Conservation (phyloP, 2,113 vertebrate genomes). For the Trogon surrucura region DNA sequence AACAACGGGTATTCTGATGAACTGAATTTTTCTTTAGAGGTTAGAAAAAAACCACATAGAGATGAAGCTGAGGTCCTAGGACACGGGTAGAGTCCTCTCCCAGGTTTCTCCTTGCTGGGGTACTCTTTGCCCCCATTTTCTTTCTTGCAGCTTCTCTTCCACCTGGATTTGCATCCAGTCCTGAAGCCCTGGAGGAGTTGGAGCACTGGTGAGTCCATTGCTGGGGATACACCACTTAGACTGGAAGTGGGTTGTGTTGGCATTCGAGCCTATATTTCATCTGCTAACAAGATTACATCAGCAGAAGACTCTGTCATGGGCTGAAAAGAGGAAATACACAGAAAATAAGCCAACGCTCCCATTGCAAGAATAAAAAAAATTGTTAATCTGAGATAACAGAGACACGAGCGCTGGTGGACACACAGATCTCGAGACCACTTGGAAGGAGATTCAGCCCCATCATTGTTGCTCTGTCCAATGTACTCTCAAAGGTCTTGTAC, state of each 20-base stretch:
- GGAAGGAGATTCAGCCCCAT: background rate
- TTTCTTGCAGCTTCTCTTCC: background rate
- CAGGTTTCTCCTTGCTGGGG: background rate
- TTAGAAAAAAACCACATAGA: background rate
- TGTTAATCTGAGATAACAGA: background rate
- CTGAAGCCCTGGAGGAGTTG: background rate
- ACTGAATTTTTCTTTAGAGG: background rate
- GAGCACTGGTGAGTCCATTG: background rate
- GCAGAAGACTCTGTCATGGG: background rate
- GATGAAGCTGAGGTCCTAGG: background rate
- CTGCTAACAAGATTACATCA: background rate
- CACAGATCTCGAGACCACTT: fast-evolving
- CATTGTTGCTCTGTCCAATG: background rate
- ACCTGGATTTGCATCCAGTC: background rate
- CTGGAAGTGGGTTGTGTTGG: background rate
- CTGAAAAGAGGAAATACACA: background rate
- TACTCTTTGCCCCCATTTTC: background rate
- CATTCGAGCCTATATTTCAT: background rate
- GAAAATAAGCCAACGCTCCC: background rate
- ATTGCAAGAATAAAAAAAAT: background rate
- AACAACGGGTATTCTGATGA: background rate
- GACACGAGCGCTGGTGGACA: fast-evolving
- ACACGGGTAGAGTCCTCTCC: background rate
- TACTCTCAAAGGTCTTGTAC: background rate
- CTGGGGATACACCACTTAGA: background rate